Base-by-base conservation (phyloP, 2,113 vertebrate genomes). In the Oreochromis niloticus region DNA sequence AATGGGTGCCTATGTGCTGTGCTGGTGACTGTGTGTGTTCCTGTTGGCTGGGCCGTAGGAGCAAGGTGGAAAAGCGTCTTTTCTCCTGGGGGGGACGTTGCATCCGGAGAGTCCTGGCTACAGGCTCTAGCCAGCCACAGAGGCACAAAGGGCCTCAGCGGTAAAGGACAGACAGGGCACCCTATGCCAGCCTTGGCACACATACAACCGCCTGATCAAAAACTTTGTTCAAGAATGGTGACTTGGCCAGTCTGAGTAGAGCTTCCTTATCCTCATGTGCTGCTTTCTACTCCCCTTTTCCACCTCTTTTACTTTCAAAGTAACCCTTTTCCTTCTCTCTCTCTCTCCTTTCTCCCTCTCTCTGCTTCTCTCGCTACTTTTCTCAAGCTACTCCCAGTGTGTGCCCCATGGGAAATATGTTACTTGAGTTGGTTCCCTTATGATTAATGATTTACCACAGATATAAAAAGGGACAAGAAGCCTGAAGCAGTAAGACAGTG, bases 391-490 rank as follows among this genome's bases (percentile, higher is more conserved):
- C 86, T 89, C 82, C 75, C 46, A 17, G 83, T 83, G 55, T 61
- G 39, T 73, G 59, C 81, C 91, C 80, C 91, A 90, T 89, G 92
- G 94, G 93, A 93, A 87, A 88, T 57, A 79, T 92, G 91, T 88
- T 87, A 84, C 87, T 94, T 92, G 91, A 95, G 88, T 94, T 66
- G 85, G 91, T 85, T 93, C 94, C 93, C 91, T 92, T 85, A 93
- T 95, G 95, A 95, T 95, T 93, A 94, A 95, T 95, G 94, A 87
- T 95, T 94, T 87, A 86, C 84, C 84, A 50, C 46, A 88, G 81
- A 89, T 93, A 89, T 86, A 89, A 91, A 75, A 92, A 91, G 85
- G 91, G 80, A 94, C 90, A 88, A 91, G 86, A 82, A 86, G 79
- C 57, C 86, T 83, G 63, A 90, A 83, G 88, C 55, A 61, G 80